phyloP scores from a whole-genome alignment of 2,797 vertebrate genomes.

The Myotis daubentonii region DNA sequence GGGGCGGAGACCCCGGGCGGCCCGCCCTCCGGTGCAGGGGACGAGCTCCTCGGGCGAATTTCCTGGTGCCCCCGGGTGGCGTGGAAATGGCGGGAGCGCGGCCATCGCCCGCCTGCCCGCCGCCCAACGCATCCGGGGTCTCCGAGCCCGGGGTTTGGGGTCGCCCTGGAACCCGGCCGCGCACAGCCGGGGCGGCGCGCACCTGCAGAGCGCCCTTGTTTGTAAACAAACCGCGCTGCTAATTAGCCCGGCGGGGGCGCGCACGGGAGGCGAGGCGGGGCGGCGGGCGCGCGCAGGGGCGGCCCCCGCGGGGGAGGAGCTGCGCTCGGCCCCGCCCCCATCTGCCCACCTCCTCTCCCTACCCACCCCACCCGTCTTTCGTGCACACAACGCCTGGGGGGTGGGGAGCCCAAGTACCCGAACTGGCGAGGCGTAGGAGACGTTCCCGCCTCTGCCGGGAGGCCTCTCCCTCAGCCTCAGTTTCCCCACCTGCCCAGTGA shows the following conservation, averaged over 20 bases:
- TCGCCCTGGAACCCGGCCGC: background rate
- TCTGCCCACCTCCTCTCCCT: accelerated
- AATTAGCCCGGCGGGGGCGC: constrained; percentile 68
- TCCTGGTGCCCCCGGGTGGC: background rate
- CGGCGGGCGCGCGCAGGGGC: background rate
- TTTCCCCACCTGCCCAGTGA: background rate
- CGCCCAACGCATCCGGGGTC: background rate
- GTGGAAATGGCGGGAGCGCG: background rate
- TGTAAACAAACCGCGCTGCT: constrained; percentile 79
- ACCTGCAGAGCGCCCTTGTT: constrained; percentile 64
- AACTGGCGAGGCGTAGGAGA: background rate
- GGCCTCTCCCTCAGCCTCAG: background rate
- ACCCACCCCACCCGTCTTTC: background rate
- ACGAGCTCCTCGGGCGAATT: background rate
- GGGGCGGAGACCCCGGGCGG: background rate
- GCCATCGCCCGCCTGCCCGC: background rate
- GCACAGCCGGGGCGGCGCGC: background rate
- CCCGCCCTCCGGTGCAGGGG: background rate
- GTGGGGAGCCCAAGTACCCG: accelerated
- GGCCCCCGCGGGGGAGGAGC: constrained; percentile 47
- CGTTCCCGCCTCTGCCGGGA: background rate
- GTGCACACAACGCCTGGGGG: background rate
- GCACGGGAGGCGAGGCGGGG: background rate
- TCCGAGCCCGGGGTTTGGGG: background rate
- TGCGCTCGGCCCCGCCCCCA: constrained; percentile 61